Evolutionary conservation across 2,113 vertebrate species (phyloP), one percentile per base, ranked within the genome.

Genomic region (Lamprologus speciosus): DNA sequence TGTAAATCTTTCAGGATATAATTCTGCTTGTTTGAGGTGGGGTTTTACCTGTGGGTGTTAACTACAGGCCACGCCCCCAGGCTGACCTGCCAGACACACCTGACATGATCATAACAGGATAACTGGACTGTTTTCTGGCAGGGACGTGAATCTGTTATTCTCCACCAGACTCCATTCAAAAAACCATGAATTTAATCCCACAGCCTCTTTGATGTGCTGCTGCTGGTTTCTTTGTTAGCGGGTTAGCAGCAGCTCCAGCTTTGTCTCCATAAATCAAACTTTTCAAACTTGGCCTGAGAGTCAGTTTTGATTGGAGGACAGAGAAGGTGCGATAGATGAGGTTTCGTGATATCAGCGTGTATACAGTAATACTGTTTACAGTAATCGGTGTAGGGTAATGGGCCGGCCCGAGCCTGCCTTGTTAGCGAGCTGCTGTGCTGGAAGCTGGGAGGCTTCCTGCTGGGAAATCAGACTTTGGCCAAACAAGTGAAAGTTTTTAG

Each of bases 401-500:
- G 33, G 2, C 63, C 11, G 4, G n/a, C 33, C 63, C 35, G 1
- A 73, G 40, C 23, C 12, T 28, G 68, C 40, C 68, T 28, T 28
- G 68, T 75, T 75, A 47, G 68, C 9, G 23, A 50, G 40, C 42
- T 8, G 42, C 23, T 5, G 40, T 2, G 40, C 40, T 47, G 42
- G 23, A 2, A 75, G 40, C 40, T 75, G 14, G 7, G 42, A 75
- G 23, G 70, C 14, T 73, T 73, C 70, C 70, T 50, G 70, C 70
- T 75, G 70, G 70, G 70, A 47, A 75, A 31, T 73, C 68, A 31
- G 5, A 75, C 40, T 50, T 70, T 23, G 65, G 12, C n/a, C 65
- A 16, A 70, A 70, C 17, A 28, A 75, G 40, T 50, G 14, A 50
- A 75, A 75, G 70, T 70, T 75, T 75, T 28, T 31, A 50, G 45